Evolutionary conservation across 2,888 invertebrate genomes (phyloP), one percentile per base, ranked within the genome.

Genomic region (Pantelozetes paolii): DNA sequence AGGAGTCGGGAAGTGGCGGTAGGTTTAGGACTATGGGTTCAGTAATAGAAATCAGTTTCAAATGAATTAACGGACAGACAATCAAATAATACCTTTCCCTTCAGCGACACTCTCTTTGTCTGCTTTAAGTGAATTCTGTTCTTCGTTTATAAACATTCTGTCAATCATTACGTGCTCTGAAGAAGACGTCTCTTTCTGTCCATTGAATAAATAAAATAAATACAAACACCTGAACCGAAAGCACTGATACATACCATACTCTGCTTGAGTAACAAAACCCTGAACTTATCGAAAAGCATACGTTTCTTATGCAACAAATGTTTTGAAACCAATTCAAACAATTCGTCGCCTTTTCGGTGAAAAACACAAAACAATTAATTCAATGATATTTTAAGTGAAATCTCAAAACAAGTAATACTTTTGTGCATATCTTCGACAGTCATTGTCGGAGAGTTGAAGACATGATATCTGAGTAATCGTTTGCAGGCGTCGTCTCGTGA

Each of bases 81-180:
- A 64, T 72, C 5, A 9, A 30, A 20, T 28, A 54, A 57, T 67
- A 76, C 74, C 80, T 80, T 81, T 81, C 76, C 81, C 80, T 57
- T 79, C 78, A 40, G 78, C 78, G n/a, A 80, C 79, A 20, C 77
- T 71, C 30, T 79, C 77, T 75, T 78, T 80, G 72, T 83, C 83
- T 40, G 77, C 77, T 71, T 80, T 86, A 64, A 90, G 83, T 75
- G 87, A 86, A 76, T 85, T 85, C 78, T 88, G 87, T 76, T 91
- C 88, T 79, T 91, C 90, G 23, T 88, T 86, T 64, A 90, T 86
- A 81, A 90, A 87, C 82, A 89, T 85, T 74, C 89, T 85, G 79
- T 90, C 88, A 76, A 91, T 84, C 88, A 90, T 89, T 83, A 90
- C 88, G 75, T 88, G 82, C 82, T 91, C 91, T 0, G 90, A 88